These are phyloP conservation scores for Sinopyrophorus schimmeli DNA, from an alignment of 2,888 invertebrate genomes.

Conservation along the genomic window DNA sequence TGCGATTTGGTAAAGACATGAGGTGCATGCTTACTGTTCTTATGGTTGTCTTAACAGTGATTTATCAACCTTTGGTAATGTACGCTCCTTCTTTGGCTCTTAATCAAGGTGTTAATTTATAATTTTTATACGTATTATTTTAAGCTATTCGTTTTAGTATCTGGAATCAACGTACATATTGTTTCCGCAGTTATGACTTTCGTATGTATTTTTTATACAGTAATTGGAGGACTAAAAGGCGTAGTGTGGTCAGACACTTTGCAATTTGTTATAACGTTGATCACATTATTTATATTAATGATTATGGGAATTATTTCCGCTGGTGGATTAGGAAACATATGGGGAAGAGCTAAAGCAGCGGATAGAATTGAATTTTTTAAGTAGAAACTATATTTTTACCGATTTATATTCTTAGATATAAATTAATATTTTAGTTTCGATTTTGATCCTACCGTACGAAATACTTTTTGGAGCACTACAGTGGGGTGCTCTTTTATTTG, in stretches of 20 bases:
- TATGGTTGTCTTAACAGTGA: conserved; percentile 62
- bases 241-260: conserved; percentile 64
- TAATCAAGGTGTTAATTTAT: conserved; percentile 60
- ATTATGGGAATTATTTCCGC: conserved; percentile 58
- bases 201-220: conserved; percentile 74
- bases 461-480: conserved; percentile 64
- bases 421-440: conserved; percentile 60
- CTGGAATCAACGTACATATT: conserved; percentile 64
- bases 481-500: conserved; percentile 62
- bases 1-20: conserved; percentile 64
- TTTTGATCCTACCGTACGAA: conserved; percentile 62
- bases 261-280: conserved; percentile 60
- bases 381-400: conserved; percentile 48
- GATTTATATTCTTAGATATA: conserved; percentile 1
- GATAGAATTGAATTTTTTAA: conserved; percentile 62
- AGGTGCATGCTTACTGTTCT: conserved; percentile 62
- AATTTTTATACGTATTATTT: background rate
- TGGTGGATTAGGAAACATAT: conserved; percentile 60
- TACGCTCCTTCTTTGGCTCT: conserved; percentile 73
- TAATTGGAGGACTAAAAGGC: conserved; percentile 66
- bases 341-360: conserved; percentile 59
- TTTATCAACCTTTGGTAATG: conserved; percentile 56
- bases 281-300: conserved; percentile 58
- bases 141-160: conserved; percentile 58
- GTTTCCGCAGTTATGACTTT: conserved; percentile 68